phyloP scores from a whole-genome alignment of 2,888 invertebrate species.

The Drosophila bunnanda region DNA sequence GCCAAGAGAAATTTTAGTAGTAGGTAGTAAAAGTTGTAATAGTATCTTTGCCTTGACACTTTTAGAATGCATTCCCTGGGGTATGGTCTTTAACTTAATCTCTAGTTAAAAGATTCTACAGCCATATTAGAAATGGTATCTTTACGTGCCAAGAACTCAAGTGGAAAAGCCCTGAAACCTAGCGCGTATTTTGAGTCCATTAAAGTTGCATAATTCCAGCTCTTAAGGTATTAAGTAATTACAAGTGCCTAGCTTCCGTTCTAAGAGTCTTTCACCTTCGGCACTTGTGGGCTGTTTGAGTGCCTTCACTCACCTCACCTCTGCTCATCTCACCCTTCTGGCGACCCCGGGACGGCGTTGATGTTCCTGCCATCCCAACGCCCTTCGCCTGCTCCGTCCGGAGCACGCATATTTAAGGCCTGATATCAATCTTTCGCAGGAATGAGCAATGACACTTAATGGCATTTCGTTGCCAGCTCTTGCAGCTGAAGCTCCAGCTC shows the following conservation, averaged over 20 bases:
- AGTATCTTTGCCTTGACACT: background rate
- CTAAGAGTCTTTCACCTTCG: slow-evolving; percentile 22
- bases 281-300: slow-evolving; percentile 15
- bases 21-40: background rate
- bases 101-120: background rate
- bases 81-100: no score
- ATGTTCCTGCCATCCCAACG: slow-evolving; percentile 29
- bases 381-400: slow-evolving; percentile 34
- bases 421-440: slow-evolving; percentile 78
- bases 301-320: slow-evolving; percentile 19
- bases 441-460: slow-evolving; percentile 79
- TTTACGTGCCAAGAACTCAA: background rate
- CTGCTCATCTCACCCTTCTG: background rate
- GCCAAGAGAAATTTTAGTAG: background rate
- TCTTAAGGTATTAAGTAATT: slow-evolving; percentile 19
- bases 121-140: background rate
- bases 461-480: slow-evolving; percentile 65
- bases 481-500: slow-evolving; percentile 32
- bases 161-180: background rate
- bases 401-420: slow-evolving; percentile 72
- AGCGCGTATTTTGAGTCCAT: background rate
- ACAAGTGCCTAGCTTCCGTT: slow-evolving; percentile 19
- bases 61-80: background rate
- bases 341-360: slow-evolving; percentile 33
- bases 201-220: slow-evolving; percentile 15